Conservation (phyloP, 2,113 vertebrate species). For the Turnix velox region DNA sequence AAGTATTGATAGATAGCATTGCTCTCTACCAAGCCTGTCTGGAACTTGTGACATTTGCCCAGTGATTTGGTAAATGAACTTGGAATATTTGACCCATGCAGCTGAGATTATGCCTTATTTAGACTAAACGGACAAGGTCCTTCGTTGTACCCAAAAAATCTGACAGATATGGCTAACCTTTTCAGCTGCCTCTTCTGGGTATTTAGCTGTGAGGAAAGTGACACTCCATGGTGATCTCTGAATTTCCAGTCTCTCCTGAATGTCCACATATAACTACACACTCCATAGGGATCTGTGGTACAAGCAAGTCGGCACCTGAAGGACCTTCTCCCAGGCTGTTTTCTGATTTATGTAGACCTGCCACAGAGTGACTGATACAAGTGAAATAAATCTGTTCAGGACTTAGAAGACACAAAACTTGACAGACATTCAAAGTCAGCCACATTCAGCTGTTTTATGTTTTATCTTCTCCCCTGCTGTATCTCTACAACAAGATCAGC, state of each 20-base stretch:
- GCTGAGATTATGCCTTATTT: constrained; percentile 55
- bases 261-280: not conserved
- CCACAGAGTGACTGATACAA: constrained; percentile 1
- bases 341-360: constrained; percentile 56
- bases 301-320: constrained; percentile 28
- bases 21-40: constrained; percentile 40
- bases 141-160: constrained; percentile 67
- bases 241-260: constrained; percentile 44
- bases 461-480: not conserved
- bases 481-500: constrained; percentile 19
- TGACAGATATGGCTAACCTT: constrained; percentile 72
- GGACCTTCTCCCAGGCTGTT: constrained; percentile 30
- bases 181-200: constrained; percentile 64
- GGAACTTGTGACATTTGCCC: constrained; percentile 70
- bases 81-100: constrained; percentile 67
- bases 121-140: constrained; percentile 48
- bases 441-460: not conserved
- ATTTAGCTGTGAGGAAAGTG: not conserved
- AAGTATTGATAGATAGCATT: constrained; percentile 67
- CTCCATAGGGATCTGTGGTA: constrained; percentile 22
- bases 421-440: constrained; percentile 31
- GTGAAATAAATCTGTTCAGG: constrained; percentile 24
- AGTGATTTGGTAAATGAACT: constrained; percentile 69
- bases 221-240: constrained; percentile 46
- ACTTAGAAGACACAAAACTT: constrained; percentile 29